Base-by-base conservation (phyloP, 2,797 vertebrate genomes). In the Luscinia megarhynchos region DNA sequence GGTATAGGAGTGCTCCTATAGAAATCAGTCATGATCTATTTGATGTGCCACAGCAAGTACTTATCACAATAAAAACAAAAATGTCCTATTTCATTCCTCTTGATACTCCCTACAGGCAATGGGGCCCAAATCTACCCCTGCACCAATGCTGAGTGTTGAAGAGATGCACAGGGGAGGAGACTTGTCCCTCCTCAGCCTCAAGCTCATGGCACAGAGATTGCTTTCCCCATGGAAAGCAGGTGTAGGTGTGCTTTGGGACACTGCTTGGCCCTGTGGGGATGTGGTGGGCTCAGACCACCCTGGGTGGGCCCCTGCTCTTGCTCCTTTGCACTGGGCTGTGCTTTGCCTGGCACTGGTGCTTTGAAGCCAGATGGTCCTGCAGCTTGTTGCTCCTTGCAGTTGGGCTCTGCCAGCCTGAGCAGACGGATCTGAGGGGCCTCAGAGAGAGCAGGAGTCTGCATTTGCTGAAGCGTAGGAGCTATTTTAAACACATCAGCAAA, bases 341-440 rank as follows among this genome's bases (percentile, higher is more conserved):
- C 38, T 95, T 62, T 53, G 51, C 74, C 63, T 83, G 78, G 87
- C 21, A 2, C n/a, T 0, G 3, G 32, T 78, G 63, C 46, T 92
- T 45, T 0, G 1, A 51, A 92, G 68, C 21, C 96, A 95, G 81
- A 93, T 94, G 95, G 90, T 82, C 54, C 86, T 87, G 70, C 43
- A 87, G 67, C 61, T 74, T 95, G 93, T 83, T 87, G 70, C 67
- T 94, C 77, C 78, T 74, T 83, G 67, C 76, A 88, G 55, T 66
- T 84, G 85, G 82, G 76, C 62, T 90, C 67, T 92, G 78, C 88
- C 90, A 95, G 92, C 57, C 84, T 30, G 79, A 95, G 93, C 92
- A 95, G 91, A 87, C 1, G 2, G 87, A 84, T 50, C 76, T 22
- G 43, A 79, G 41, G 40, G 27, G 32, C 69, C 81, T 78, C 2